Evolutionary conservation across 1,140 invertebrate species (phyloP).

Genomic region (Xylocopa sonorina): DNA sequence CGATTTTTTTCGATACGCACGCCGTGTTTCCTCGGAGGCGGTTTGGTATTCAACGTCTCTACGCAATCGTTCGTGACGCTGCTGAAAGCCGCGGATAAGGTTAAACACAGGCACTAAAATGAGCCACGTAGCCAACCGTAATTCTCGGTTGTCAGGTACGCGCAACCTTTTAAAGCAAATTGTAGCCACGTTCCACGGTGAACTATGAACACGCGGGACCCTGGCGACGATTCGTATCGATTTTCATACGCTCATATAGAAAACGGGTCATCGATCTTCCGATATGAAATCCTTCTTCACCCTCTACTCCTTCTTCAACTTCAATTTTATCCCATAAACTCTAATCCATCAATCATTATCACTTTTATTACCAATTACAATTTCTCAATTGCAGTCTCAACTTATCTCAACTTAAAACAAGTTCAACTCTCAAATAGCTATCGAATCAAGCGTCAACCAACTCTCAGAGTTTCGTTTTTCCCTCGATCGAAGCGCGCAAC

Average conservation of each 20-base stretch:
- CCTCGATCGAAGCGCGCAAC: too few relatives aligned
- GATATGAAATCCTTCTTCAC: too few relatives aligned
- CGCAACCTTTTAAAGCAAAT: constrained; percentile 18
- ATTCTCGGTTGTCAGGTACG: constrained; percentile 11
- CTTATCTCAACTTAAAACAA: too few relatives aligned
- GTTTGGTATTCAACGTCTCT: constrained; percentile 6
- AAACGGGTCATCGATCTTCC: neutral
- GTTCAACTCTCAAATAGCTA: too few relatives aligned
- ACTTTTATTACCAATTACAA: too few relatives aligned
- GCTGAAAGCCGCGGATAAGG: constrained; percentile 16
- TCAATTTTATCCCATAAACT: too few relatives aligned
- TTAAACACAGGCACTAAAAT: constrained; percentile 1
- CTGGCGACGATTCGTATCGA: neutral
- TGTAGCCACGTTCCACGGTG: neutral
- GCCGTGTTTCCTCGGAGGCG: constrained; percentile 1
- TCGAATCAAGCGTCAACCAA: too few relatives aligned
- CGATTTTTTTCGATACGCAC: neutral
- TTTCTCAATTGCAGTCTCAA: too few relatives aligned
- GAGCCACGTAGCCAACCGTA: neutral
- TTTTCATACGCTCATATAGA: neutral
- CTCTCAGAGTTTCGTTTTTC: too few relatives aligned
- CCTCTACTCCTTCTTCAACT: too few relatives aligned
- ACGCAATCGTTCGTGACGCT: constrained; percentile 21
- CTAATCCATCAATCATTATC: too few relatives aligned
- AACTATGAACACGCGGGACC: neutral